Evolutionary conservation across 2,797 vertebrate genomes (phyloP).

Genomic region (Vipera latastei): DNA sequence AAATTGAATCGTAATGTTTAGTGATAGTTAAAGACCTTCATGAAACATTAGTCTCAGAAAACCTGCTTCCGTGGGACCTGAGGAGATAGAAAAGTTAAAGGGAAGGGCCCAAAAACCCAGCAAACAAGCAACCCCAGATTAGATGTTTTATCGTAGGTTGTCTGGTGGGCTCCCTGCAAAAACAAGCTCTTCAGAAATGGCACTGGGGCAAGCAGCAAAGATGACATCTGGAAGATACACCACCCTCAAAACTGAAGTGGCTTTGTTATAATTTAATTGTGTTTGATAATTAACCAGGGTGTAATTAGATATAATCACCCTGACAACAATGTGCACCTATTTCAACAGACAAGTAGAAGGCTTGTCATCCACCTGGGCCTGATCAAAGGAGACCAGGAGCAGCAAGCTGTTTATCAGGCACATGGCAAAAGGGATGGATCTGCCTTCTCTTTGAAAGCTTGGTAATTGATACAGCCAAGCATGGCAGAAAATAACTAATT

Average conservation of each 20-base stretch:
- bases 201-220: not conserved
- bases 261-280: slow-evolving; percentile 69
- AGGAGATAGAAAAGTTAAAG: not conserved
- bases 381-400: slow-evolving; percentile 66
- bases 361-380: slow-evolving; percentile 69
- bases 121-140: not conserved
- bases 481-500: slow-evolving; percentile 70
- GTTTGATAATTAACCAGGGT: slow-evolving; percentile 73
- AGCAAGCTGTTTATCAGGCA: slow-evolving; percentile 59
- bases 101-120: not conserved
- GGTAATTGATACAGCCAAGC: slow-evolving; percentile 60
- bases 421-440: slow-evolving; percentile 59
- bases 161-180: not conserved
- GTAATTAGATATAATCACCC: slow-evolving; percentile 77
- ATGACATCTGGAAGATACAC: slow-evolving; percentile 71
- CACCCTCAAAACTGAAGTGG: slow-evolving; percentile 53
- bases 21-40: not conserved
- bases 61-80: not conserved
- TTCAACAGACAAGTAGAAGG: slow-evolving; percentile 67
- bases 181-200: slow-evolving; percentile 52
- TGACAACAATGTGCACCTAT: slow-evolving; percentile 69
- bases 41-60: not conserved
- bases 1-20: not conserved
- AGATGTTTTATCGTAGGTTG: not conserved
- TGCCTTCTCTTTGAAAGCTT: slow-evolving; percentile 58